Evolutionary conservation across 64 coral and sea anemone species (phyloP).

Genomic region (Montipora capricornis): DNA sequence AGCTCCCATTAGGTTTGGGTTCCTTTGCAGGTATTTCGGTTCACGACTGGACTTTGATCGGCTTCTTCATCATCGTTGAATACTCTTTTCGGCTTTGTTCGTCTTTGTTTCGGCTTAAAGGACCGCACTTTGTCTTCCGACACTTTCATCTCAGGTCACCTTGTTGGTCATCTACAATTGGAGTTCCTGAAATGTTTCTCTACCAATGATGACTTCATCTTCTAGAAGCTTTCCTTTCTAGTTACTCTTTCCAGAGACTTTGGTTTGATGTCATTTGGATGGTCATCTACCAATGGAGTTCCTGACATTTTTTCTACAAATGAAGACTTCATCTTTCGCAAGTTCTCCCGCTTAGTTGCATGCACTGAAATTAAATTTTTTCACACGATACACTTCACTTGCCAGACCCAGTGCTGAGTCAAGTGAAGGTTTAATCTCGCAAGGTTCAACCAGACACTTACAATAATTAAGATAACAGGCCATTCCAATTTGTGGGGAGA

Average conservation of each 20-base stretch:
- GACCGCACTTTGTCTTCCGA: not conserved
- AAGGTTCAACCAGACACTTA: slow-evolving; percentile 12
- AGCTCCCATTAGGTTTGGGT: not conserved
- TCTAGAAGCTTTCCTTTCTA: too few relatives aligned
- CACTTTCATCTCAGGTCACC: not conserved
- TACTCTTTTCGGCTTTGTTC: not conserved
- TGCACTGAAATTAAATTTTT: not conserved
- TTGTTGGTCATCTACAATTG: too few relatives aligned
- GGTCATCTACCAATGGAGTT: not conserved
- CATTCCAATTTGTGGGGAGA: too few relatives aligned
- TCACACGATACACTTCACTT: slow-evolving; percentile 6
- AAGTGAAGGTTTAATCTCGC: slow-evolving; percentile 2
- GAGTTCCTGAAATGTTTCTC: too few relatives aligned
- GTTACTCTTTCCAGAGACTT: too few relatives aligned
- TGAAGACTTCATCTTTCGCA: not conserved
- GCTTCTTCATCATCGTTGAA: not conserved
- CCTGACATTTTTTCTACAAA: not conserved
- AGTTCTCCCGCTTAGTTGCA: not conserved
- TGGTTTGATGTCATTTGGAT: not conserved
- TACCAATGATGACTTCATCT: too few relatives aligned
- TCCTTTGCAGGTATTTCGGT: slow-evolving; percentile 16
- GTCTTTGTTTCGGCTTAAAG: not conserved
- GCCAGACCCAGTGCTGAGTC: not conserved
- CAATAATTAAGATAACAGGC: too few relatives aligned
- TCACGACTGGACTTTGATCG: not conserved